Evolutionary conservation across 1,140 invertebrate species (phyloP).

Genomic region (Drosophila dunni): DNA sequence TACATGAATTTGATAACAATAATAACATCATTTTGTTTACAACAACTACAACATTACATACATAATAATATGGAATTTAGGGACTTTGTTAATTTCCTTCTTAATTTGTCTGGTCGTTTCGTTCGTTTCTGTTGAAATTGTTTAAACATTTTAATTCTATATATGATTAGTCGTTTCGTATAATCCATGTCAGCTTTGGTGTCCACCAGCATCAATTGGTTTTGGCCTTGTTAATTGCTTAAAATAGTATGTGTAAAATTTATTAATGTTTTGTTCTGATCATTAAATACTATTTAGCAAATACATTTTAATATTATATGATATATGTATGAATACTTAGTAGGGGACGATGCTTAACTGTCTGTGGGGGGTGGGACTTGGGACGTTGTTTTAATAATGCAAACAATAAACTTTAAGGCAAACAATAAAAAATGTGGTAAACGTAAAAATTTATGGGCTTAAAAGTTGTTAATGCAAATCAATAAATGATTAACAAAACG

Average conservation of each 20-base stretch:
- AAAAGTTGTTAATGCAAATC: conserved; percentile 30
- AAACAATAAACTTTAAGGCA: conserved; percentile 11
- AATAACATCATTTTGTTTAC: conserved; percentile 35
- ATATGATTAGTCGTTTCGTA: conserved; percentile 21
- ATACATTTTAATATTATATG: conserved; percentile 20
- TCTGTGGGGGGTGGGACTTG: not conserved
- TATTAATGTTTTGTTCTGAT: conserved; percentile 38
- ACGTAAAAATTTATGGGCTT: conserved; percentile 10
- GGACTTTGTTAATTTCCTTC: conserved; percentile 1
- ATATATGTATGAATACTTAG: conserved; percentile 1
- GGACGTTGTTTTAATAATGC: not conserved
- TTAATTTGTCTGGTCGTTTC: conserved; percentile 1
- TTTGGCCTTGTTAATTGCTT: conserved; percentile 37
- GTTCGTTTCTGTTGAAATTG: conserved; percentile 14
- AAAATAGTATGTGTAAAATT: conserved; percentile 37
- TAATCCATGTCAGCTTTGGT: conserved; percentile 48
- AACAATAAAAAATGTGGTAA: conserved; percentile 26
- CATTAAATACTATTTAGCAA: conserved; percentile 29
- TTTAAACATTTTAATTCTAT: not conserved
- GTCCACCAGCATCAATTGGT: conserved; percentile 38
- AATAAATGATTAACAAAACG: conserved; percentile 25
- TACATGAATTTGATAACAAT: conserved; percentile 38
- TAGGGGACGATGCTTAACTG: not conserved
- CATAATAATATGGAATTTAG: conserved; percentile 27
- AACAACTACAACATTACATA: conserved; percentile 51